Evolutionary conservation across 2,797 vertebrate genomes (phyloP).

Genomic region (Chelon auratus): DNA sequence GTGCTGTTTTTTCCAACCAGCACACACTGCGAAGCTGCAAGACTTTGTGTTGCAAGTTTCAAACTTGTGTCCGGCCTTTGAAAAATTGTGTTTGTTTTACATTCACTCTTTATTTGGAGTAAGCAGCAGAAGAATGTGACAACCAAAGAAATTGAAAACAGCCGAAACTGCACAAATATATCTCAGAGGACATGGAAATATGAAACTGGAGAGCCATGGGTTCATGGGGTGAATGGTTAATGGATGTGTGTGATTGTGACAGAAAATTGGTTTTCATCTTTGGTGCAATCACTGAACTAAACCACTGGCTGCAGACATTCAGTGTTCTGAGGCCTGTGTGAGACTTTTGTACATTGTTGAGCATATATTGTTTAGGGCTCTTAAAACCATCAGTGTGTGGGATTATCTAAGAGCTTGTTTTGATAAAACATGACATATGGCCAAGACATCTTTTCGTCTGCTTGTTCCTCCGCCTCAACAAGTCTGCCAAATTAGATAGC

Average conservation of each 20-base stretch:
- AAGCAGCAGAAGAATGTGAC: background rate
- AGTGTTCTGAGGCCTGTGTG: background rate
- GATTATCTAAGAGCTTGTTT: conserved; percentile 71
- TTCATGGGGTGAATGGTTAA: background rate
- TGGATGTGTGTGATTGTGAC: conserved; percentile 9
- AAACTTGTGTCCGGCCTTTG: background rate
- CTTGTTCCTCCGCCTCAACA: conserved; percentile 59
- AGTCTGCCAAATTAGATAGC: conserved; percentile 73
- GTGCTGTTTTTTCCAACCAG: background rate
- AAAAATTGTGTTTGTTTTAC: background rate
- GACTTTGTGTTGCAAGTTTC: background rate
- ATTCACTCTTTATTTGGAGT: background rate
- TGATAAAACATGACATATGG: conserved; percentile 66
- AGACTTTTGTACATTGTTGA: conserved; percentile 19
- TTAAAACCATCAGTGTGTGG: conserved; percentile 65
- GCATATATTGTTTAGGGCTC: conserved; percentile 49
- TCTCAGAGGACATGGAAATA: background rate
- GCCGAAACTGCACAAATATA: background rate
- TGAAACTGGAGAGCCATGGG: background rate
- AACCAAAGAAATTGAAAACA: background rate
- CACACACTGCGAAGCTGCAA: background rate
- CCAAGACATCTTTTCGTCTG: conserved; percentile 71
- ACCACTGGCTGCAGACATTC: background rate
- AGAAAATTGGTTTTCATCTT: conserved; percentile 36
- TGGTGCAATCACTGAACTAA: conserved; percentile 31